phyloP scores from a whole-genome alignment of 2,888 invertebrate genomes.

The Cyrtodaria siliqua region DNA sequence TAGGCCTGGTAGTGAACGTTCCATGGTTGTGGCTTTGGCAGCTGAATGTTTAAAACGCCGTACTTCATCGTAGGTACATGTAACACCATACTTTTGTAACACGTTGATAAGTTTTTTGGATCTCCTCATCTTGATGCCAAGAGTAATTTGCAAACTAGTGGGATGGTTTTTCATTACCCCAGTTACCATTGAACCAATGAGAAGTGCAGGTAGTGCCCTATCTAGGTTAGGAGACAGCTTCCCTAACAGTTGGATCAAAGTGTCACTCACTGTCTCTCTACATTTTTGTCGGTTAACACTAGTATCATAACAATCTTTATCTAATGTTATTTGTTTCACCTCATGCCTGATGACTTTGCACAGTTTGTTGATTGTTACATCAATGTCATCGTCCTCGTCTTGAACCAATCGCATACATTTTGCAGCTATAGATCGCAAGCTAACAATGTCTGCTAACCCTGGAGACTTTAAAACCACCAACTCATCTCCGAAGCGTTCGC shows the following conservation, averaged over 20 bases:
- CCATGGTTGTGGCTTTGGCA: slow-evolving; percentile 7
- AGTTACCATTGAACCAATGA: background rate
- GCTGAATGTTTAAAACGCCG: slow-evolving; percentile 31
- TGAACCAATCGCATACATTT: background rate
- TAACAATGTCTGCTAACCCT: background rate
- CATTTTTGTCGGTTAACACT: background rate
- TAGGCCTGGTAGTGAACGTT: background rate
- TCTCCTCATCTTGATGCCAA: too few species aligned
- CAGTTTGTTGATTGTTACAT: background rate
- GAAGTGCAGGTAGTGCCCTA: background rate
- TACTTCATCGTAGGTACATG: slow-evolving; percentile 17
- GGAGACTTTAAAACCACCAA: background rate
- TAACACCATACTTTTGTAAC: slow-evolving; percentile 1
- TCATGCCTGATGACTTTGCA: background rate
- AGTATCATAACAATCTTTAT: background rate
- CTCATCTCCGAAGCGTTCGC: background rate
- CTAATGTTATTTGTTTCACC: background rate
- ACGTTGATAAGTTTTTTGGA: too few species aligned
- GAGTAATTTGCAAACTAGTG: background rate
- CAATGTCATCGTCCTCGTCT: background rate
- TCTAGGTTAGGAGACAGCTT: background rate
- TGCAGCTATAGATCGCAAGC: background rate
- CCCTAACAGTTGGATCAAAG: background rate
- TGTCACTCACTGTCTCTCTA: background rate
- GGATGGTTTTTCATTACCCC: background rate